phyloP scores from a whole-genome alignment of 2,113 vertebrate species.

The Lophotis ruficrista region DNA sequence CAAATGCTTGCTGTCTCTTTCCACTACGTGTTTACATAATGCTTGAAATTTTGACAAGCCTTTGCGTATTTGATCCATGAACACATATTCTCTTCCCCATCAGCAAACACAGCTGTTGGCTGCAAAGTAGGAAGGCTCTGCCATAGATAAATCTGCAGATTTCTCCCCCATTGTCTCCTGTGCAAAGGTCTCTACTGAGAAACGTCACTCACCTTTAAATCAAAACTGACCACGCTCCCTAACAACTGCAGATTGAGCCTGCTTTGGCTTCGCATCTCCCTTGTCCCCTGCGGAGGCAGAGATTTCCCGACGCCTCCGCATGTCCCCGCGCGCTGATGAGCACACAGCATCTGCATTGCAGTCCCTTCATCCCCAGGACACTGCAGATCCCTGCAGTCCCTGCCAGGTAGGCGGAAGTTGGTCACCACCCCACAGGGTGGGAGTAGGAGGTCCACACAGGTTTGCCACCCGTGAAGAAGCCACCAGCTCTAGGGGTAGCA shows the following conservation, averaged over 20 bases:
- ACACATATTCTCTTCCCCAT: background rate
- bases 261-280: background rate
- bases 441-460: background rate
- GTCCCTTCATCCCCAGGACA: fast-evolving
- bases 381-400: background rate
- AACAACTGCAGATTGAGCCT: fast-evolving
- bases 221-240: background rate
- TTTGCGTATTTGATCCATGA: background rate
- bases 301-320: background rate
- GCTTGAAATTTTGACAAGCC: background rate
- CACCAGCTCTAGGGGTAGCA: background rate
- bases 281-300: fast-evolving
- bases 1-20: background rate
- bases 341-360: background rate
- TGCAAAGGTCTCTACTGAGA: background rate
- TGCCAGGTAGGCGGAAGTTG: fast-evolving
- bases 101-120: background rate
- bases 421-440: too few species aligned
- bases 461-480: background rate
- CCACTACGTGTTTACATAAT: background rate
- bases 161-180: background rate
- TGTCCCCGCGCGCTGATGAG: background rate
- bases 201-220: background rate
- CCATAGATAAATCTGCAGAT: background rate
- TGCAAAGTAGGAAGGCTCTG: background rate